Percentiles rank a stretch among this genome's conserved stretches.
Conservation (phyloP, 1,140 invertebrate genomes). For the Drosophila tristis region DNA sequence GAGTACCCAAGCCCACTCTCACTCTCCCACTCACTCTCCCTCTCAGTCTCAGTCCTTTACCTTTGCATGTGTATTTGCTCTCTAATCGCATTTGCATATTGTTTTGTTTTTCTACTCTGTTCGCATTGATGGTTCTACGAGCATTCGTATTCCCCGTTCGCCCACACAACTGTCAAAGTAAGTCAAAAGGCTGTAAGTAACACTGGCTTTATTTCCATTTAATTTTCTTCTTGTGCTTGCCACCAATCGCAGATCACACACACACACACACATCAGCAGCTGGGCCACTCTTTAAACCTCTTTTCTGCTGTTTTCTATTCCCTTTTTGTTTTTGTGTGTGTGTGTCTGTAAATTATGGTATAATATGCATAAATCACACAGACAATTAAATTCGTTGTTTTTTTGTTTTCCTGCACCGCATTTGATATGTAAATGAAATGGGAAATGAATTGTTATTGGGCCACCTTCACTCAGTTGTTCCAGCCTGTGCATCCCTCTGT, state of each 20-base stretch:
- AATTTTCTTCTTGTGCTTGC: conserved; percentile 55
- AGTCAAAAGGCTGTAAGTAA: too few relatives aligned
- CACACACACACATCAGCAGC: conserved; percentile 50
- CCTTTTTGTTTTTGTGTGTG: conserved; percentile 6
- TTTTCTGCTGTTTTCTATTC: not conserved
- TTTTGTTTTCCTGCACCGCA: conserved; percentile 43
- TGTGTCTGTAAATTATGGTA: conserved; percentile 36
- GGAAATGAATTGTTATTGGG: conserved; percentile 35
- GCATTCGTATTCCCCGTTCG: not conserved
- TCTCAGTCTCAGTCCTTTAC: conserved; percentile 9
- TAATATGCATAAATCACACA: conserved; percentile 71
- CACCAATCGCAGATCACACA: conserved; percentile 51
- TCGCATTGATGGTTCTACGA: too few relatives aligned
- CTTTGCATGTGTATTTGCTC: conserved; percentile 11
- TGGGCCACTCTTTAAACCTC: conserved; percentile 56
- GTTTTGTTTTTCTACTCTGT: conserved; percentile 42
- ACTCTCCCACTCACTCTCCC: conserved; percentile 1
- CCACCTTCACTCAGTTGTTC: conserved; percentile 16
- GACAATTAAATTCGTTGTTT: conserved; percentile 72
- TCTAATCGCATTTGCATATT: conserved; percentile 52
- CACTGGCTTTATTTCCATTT: conserved; percentile 65
- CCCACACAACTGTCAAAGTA: too few relatives aligned
- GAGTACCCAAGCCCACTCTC: conserved; percentile 26
- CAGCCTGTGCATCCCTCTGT: conserved; percentile 2
- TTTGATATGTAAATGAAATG: conserved; percentile 68